Evolutionary conservation across 2,113 vertebrate species (phyloP).

Genomic region (Pelobates fuscus): DNA sequence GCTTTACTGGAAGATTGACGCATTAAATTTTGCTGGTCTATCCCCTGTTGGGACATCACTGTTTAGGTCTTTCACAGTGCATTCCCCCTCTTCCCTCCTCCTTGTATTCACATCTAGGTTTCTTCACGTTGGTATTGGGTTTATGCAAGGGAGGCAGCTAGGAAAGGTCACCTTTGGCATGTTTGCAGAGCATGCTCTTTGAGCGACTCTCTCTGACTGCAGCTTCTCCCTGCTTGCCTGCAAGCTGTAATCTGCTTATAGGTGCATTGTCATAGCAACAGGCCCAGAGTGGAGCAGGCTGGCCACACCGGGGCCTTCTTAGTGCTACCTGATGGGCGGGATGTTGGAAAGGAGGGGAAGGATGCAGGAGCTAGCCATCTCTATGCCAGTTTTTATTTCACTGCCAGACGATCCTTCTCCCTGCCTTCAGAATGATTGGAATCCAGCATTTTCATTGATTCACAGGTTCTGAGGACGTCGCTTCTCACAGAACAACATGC

Average conservation of each 20-base stretch:
- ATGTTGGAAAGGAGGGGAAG: slow-evolving; percentile 21
- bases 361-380: slow-evolving; percentile 45
- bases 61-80: neutral
- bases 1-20: slow-evolving; percentile 9
- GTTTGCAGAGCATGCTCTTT: slow-evolving; percentile 33
- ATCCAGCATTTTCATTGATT: slow-evolving; percentile 14
- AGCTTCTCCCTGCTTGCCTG: slow-evolving; percentile 60
- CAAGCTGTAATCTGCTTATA: slow-evolving; percentile 59
- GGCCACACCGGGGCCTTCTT: slow-evolving; percentile 65
- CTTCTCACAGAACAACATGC: neutral
- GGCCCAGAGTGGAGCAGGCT: slow-evolving; percentile 58
- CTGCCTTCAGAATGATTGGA: slow-evolving; percentile 26
- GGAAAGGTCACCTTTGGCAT: slow-evolving; percentile 52
- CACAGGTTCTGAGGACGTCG: slow-evolving; percentile 20
- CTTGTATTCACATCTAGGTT: neutral
- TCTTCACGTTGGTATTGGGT: slow-evolving; percentile 6
- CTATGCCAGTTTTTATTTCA: slow-evolving; percentile 30
- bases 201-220: slow-evolving; percentile 36
- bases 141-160: slow-evolving; percentile 42
- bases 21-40: slow-evolving; percentile 11
- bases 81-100: neutral
- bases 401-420: slow-evolving; percentile 18
- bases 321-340: slow-evolving; percentile 57
- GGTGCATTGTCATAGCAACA: slow-evolving; percentile 72
- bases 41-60: slow-evolving; percentile 25